Evolutionary conservation across 2,113 vertebrate genomes (phyloP).

Genomic region (Daboia siamensis): DNA sequence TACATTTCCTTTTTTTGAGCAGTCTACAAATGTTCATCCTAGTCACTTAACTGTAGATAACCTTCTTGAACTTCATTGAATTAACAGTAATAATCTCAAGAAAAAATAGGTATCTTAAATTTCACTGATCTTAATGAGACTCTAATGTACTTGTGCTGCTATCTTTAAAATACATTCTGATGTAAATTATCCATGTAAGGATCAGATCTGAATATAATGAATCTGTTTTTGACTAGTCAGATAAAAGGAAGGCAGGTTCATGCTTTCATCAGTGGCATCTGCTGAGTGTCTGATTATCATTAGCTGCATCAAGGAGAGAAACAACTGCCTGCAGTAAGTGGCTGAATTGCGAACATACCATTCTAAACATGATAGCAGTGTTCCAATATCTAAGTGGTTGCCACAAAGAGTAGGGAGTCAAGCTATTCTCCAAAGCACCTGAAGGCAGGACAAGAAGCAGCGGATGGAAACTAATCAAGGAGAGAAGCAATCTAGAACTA

Average conservation of each 20-base stretch:
- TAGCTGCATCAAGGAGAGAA: neutral
- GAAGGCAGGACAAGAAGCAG: neutral
- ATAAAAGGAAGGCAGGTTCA: neutral
- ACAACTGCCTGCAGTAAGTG: neutral
- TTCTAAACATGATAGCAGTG: neutral
- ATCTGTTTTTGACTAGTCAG: neutral
- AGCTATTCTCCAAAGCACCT: neutral
- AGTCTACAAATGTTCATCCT: neutral
- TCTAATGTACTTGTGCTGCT: neutral
- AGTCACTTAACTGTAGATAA: no score
- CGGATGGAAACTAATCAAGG: neutral
- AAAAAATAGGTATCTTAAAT: neutral
- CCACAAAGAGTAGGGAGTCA: neutral
- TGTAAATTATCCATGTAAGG: neutral
- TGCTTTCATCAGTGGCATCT: neutral
- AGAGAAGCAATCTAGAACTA: neutral
- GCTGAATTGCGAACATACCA: neutral
- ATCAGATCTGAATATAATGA: slow-evolving; percentile 27
- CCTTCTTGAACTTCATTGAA: neutral
- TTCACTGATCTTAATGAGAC: neutral
- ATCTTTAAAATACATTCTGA: slow-evolving; percentile 34
- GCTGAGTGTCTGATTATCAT: neutral
- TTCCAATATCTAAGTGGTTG: neutral
- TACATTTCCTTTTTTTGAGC: neutral
- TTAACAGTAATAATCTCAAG: neutral